Percentiles rank a stretch among this genome's conserved stretches.
Conservation (phyloP, 2,113 vertebrate species). For the Panthera tigris region DNA sequence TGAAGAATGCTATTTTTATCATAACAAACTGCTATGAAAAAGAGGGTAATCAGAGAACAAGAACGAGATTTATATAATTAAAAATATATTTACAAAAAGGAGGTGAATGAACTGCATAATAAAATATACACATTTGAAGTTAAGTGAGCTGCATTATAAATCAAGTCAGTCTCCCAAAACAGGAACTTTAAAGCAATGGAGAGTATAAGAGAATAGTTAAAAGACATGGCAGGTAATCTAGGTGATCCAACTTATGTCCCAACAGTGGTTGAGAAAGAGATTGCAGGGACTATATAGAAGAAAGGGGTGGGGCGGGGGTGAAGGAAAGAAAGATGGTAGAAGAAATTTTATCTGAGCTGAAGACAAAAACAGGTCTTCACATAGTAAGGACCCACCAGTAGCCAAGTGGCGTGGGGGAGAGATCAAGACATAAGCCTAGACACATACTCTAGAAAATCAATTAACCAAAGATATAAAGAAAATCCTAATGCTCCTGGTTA, state of each 20-base stretch:
- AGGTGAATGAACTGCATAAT: background rate
- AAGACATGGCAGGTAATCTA: background rate
- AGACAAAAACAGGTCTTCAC: background rate
- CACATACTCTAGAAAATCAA: background rate
- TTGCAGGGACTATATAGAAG: background rate
- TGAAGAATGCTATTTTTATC: background rate
- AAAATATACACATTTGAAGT: background rate
- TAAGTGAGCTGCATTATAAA: background rate
- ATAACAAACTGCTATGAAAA: background rate
- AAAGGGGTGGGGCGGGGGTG: background rate
- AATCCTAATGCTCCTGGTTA: background rate
- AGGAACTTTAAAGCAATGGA: background rate
- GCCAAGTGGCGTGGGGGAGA: background rate
- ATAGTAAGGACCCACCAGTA: background rate
- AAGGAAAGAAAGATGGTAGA: background rate
- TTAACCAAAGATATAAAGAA: background rate
- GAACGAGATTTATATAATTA: background rate
- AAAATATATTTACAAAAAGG: background rate
- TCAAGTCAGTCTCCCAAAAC: background rate
- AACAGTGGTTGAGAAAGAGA: background rate
- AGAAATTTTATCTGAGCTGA: background rate
- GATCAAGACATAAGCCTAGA: background rate
- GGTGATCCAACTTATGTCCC: background rate
- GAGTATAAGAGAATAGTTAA: background rate
- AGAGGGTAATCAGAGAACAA: background rate